Base-by-base conservation (phyloP, 2,888 invertebrate species). In the Synergus laeviventris region DNA sequence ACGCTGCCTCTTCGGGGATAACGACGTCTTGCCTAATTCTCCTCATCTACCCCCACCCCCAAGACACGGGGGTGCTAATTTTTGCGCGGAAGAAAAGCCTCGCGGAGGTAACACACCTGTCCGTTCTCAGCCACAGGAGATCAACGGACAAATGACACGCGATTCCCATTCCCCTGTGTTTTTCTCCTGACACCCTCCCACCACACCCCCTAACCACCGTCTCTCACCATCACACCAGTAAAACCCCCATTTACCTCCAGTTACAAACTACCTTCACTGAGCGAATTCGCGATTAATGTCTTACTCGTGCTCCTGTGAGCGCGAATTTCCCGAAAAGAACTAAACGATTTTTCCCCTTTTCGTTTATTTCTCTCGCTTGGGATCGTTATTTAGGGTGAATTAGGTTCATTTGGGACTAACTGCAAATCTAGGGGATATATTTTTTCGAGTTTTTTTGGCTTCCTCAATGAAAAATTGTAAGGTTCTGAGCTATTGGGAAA, bases 91-190 rank as follows among this genome's bases (percentile, higher is more conserved):
- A 81, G 82, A 82, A 82, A 84, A 81, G 79, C 81, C 66, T 66
- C 62, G 75, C 74, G 59, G 64, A 60, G 78, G 76, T 75, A 77
- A 74, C 61, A 74, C 84, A 84, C 82, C 83, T 83, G 84, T 76
- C 81, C 36, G 81, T 83, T 84, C 82, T 81, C 83, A 82, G 82
- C 83, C 80, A 66, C 82, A 76, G 83, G 83, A 83, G 89, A 90
- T 90, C 90, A 89, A 90, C 90, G 88, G 87, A 89, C 90, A 89
- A 90, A 90, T 89, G 90, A 90, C 90, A 91, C 90, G 90, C 90
- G 90, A 91, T 91, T 90, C 86, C 76, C 74, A 62, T 78, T 66
- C 79, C 77, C 76, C 16, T 64, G n/a, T 49, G 11, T 31, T 42
- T 74, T 39, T 61, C n/a, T 31, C 31, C 24, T 75, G 31, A 49